Base-by-base conservation (phyloP, 2,113 vertebrate genomes). In the Pterophyllum scalare region DNA sequence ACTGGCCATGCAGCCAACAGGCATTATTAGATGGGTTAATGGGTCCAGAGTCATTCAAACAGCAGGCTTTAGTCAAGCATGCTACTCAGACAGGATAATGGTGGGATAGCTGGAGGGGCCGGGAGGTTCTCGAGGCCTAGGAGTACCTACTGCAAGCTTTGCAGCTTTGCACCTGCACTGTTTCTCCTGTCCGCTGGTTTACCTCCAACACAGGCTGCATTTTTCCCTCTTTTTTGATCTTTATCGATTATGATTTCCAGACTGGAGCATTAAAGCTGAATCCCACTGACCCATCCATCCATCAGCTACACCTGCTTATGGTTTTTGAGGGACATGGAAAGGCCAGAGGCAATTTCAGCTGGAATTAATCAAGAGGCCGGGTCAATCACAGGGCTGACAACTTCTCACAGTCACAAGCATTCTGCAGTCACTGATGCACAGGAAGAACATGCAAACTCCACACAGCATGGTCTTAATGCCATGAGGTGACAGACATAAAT, bases 11-110 rank as follows among this genome's bases (percentile, higher is more conserved):
- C 77, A 81, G 91, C 89, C 78, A 81, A 60, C 46, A 81, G 86
- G 79, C 88, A 82, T 86, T 83, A 87, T 86, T 70, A 86, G 86
- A 78, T 11, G 81, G 77, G 81, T 84, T 90, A 91, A 90, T 92
- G 89, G 86, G 74, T 61, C 79, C 84, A 4, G 74, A 74, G 81
- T 54, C 54, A 61, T 89, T 94, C 87, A 90, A 81, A 89, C 61
- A 64, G 74, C 57, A 81, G 85, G 60, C 84, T 83, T 79, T 46
- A 88, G 85, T 83, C 67, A 83, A 70, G 81, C 72, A 80, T 75
- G 76, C 56, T 64, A 26, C 85, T 77, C 82, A 70, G 75, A 85
- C 76, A 33, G 78, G 79, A 89, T 84, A 89, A 91, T 86, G 20
- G 76, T 15, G 83, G 43, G 60, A 72, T 38, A 24, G 87, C 90